Conservation (phyloP, 2,888 invertebrate species). For the Xanthorhoe designata region DNA sequence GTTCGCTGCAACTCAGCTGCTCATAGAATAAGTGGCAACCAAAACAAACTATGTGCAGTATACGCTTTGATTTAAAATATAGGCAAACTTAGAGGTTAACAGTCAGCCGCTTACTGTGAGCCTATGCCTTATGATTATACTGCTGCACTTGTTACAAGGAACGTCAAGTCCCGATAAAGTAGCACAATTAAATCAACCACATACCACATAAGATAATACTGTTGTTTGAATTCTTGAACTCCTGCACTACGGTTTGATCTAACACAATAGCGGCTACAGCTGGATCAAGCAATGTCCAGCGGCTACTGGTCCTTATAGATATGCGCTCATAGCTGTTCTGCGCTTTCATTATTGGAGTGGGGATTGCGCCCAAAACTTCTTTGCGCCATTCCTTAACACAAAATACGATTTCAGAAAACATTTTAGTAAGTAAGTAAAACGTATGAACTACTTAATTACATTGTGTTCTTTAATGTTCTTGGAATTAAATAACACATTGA, state of each 20-base stretch:
- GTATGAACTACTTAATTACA: not conserved
- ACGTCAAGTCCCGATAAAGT: too few relatives aligned
- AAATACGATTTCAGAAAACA: not conserved
- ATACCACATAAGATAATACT: slow-evolving; percentile 62
- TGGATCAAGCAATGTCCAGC: slow-evolving; percentile 57
- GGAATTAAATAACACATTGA: too few relatives aligned
- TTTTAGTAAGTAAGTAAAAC: too few relatives aligned
- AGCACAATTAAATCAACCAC: slow-evolving; percentile 17
- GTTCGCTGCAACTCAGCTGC: too few relatives aligned
- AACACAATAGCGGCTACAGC: slow-evolving; percentile 53
- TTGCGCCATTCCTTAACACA: slow-evolving; percentile 52
- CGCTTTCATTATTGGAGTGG: slow-evolving; percentile 51
- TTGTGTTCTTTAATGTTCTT: too few relatives aligned
- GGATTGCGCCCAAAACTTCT: slow-evolving; percentile 54
- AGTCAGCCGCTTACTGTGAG: too few relatives aligned
- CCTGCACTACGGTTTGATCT: slow-evolving; percentile 44
- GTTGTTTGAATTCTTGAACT: slow-evolving; percentile 50
- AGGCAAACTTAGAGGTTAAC: too few relatives aligned
- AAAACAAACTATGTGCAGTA: too few relatives aligned
- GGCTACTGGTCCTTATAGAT: slow-evolving; percentile 32
- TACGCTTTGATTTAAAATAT: too few relatives aligned
- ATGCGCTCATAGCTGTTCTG: slow-evolving; percentile 55
- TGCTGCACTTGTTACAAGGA: too few relatives aligned
- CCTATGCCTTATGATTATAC: too few relatives aligned
- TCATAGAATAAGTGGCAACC: too few relatives aligned